Conservation (phyloP, 1,140 invertebrate genomes). For the Drosophila teissieri region DNA sequence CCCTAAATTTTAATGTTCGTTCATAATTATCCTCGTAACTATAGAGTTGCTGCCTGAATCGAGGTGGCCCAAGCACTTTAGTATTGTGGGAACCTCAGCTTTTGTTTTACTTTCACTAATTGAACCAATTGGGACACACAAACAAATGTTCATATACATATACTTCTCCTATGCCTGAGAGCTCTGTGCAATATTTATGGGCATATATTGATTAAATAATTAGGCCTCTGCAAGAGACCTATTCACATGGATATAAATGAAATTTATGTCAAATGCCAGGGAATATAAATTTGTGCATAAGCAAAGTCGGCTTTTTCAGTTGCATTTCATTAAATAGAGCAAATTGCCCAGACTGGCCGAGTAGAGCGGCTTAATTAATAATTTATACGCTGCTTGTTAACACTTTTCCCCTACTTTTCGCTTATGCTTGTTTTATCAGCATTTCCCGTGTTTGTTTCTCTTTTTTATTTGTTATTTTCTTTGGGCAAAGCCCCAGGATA, state of each 20-base stretch:
- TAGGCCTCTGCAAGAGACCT: conserved; percentile 37
- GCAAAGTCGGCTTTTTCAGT: conserved; percentile 11
- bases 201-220: conserved; percentile 70
- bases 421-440: not conserved
- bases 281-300: conserved; percentile 29
- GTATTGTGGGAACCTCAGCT: conserved; percentile 61
- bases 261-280: conserved; percentile 59
- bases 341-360: conserved; percentile 29
- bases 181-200: conserved; percentile 57
- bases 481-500: conserved; percentile 20
- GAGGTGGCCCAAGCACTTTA: conserved; percentile 8
- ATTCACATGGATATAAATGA: conserved; percentile 42
- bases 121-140: conserved; percentile 35
- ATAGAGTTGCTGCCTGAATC: conserved; percentile 16
- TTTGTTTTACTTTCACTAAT: conserved; percentile 56
- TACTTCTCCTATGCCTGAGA: conserved; percentile 13
- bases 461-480: conserved; percentile 10
- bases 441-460: conserved; percentile 26
- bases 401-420: conserved; percentile 19
- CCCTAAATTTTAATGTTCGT: conserved; percentile 37
- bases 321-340: conserved; percentile 47
- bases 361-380: conserved; percentile 50
- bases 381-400: conserved; percentile 64
- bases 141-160: conserved; percentile 21
- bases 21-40: conserved; percentile 22